A percentile compares a stretch with the other conserved stretches of the same genome.
Evolutionary conservation across 2,797 vertebrate genomes (phyloP).

Genomic region (Podarcis lilfordi): DNA sequence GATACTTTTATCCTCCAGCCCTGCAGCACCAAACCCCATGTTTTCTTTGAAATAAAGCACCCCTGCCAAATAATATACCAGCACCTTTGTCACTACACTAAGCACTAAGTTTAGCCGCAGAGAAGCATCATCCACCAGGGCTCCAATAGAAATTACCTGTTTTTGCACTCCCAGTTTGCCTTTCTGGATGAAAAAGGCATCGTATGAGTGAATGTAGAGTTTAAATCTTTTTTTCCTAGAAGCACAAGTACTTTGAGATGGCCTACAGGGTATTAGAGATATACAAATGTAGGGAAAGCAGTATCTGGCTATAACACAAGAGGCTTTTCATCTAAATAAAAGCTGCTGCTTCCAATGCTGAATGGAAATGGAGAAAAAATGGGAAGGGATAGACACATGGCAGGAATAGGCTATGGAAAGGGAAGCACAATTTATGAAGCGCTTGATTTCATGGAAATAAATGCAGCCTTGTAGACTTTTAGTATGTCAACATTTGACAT

Average conservation of each 20-base stretch:
- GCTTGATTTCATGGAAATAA: constrained; percentile 54
- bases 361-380: constrained; percentile 20
- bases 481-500: background rate
- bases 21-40: constrained; percentile 69
- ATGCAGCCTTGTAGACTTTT: background rate
- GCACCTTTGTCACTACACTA: constrained; percentile 42
- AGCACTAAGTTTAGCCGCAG: constrained; percentile 50
- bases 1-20: constrained; percentile 33
- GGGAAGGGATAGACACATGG: constrained; percentile 17
- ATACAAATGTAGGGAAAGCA: constrained; percentile 15
- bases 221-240: constrained; percentile 66
- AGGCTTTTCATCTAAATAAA: constrained; percentile 26
- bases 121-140: constrained; percentile 38
- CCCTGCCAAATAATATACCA: background rate
- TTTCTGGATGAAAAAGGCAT: constrained; percentile 75
- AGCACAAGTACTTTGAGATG: background rate
- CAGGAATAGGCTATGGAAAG: background rate
- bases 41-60: constrained; percentile 50
- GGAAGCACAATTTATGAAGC: background rate
- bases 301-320: background rate
- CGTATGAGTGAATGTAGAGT: constrained; percentile 67
- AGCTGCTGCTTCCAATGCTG: constrained; percentile 19
- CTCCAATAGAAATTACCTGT: constrained; percentile 63
- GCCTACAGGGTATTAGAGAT: background rate
- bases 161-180: constrained; percentile 71